phyloP scores from a whole-genome alignment of 2,888 invertebrate species.

The Tenthredo amoena region DNA sequence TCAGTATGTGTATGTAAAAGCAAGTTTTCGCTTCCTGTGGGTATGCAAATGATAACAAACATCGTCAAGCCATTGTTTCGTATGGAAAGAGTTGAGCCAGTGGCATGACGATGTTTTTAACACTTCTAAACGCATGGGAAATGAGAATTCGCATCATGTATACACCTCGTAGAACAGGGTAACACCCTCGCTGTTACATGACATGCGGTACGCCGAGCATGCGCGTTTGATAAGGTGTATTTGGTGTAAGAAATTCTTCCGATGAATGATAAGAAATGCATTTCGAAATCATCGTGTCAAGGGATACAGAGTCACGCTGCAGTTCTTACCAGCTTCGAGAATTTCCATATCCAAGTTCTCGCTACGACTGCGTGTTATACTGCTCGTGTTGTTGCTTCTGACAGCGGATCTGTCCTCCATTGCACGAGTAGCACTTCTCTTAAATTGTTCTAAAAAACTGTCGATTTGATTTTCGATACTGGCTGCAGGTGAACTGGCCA shows the following conservation, averaged over 20 bases:
- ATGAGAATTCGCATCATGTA: not conserved
- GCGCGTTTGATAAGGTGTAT: not conserved
- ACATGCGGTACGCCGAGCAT: slow-evolving; percentile 22
- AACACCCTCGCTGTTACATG: slow-evolving; percentile 35
- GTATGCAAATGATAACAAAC: not conserved
- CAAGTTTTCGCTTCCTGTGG: not conserved
- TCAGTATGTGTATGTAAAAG: not conserved
- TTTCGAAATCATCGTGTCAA: not conserved
- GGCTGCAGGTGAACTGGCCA: slow-evolving; percentile 83
- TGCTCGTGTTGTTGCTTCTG: slow-evolving; percentile 69
- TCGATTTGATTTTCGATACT: slow-evolving; percentile 91
- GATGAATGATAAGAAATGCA: not conserved
- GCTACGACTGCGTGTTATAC: slow-evolving; percentile 74
- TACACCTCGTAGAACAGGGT: slow-evolving; percentile 1
- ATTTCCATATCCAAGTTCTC: slow-evolving; percentile 75
- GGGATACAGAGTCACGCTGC: not conserved
- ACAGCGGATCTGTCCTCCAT: slow-evolving; percentile 81
- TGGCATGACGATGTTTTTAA: not conserved
- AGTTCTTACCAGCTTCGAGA: slow-evolving; percentile 72
- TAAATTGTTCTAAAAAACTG: slow-evolving; percentile 91
- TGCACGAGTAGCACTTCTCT: slow-evolving; percentile 88
- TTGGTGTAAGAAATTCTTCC: not conserved
- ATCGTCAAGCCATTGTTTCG: not conserved
- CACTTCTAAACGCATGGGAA: not conserved
- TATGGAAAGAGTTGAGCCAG: not conserved